Base-by-base conservation (phyloP, 2,113 vertebrate genomes). In the Bos javanicus region DNA sequence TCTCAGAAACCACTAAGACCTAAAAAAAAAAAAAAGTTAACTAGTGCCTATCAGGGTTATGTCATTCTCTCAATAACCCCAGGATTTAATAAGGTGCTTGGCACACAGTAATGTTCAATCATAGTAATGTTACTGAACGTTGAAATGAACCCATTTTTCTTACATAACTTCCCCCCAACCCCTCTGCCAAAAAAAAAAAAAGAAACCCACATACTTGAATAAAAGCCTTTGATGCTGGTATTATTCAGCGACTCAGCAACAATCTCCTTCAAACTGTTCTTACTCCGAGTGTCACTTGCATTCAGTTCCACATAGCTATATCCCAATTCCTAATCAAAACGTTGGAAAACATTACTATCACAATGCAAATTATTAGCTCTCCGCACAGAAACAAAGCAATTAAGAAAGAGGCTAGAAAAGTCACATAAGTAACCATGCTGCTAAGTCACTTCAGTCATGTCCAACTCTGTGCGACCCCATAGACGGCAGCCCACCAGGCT, bases 241-340 rank as follows among this genome's bases (percentile, higher is more conserved):
- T 99, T 99, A 98, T 99, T 99, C 0, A 99, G 99, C 0, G 99
- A 99, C 93, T 99, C 99, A 0, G 99, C 99, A 15, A 99, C 98
- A 9, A 99, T 98, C 50, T 99, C 99, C 97, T 99, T 99, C 56
- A 99, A 98, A 64, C 99, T 99, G 98, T 98, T 99, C 98, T 99
- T 99, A 97, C 99, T 99, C 86, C 99, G 99, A 25, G 99, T 99
- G 85, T 99, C 99, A 90, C 99, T 99, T 95, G 99, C 99, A 87
- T 99, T 99, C 98, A 99, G 99, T 98, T 99, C 99, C 98, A 99
- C 99, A 0, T 99, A 99, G 98, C 99, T 99, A 87, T 99, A 99
- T 6, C 99, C 99, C 98, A 99, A 95, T 94, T 99, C 99, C 99
- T 99, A 97, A 92, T 91, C 2, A 93, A 98, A 97, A 94, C n/a